Conservation (phyloP, 2,888 invertebrate species). For the Brenthis hecate region DNA sequence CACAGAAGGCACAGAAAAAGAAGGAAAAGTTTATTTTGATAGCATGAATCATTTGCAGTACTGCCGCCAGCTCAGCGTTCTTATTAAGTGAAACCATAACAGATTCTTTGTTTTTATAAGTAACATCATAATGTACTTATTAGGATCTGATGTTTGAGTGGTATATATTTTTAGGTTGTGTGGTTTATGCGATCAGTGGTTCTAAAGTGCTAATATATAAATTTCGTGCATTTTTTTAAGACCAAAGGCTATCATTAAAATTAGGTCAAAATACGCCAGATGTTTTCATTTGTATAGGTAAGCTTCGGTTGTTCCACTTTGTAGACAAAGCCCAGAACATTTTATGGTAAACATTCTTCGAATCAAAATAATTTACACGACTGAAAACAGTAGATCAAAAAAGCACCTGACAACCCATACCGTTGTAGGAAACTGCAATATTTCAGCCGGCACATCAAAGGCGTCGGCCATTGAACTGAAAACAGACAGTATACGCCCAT, state of each 20-base stretch:
- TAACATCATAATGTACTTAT: conserved; percentile 20
- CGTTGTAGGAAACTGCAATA: conserved; percentile 60
- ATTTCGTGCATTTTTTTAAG: neutral
- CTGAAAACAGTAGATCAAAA: conserved; percentile 55
- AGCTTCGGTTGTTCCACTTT: conserved; percentile 23
- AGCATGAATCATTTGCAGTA: conserved; percentile 59
- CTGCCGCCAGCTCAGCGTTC: conserved; percentile 41
- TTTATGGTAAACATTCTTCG: conserved; percentile 36
- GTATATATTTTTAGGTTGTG: no score
- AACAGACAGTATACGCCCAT: conserved; percentile 47
- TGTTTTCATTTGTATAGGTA: conserved; percentile 30
- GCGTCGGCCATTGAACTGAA: conserved; percentile 65
- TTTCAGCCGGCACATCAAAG: conserved; percentile 72
- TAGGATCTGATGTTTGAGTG: neutral
- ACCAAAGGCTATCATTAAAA: neutral
- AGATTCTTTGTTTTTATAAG: conserved; percentile 38
- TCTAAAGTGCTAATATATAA: no score
- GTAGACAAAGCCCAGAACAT: conserved; percentile 25
- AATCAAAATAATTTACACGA: conserved; percentile 37
- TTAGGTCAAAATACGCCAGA: conserved; percentile 19
- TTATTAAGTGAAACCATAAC: conserved; percentile 39
- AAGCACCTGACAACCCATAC: conserved; percentile 54
- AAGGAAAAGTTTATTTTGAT: conserved; percentile 63
- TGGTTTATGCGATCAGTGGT: no score
- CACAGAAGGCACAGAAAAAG: conserved; percentile 54